Base-by-base conservation (phyloP, 2,797 vertebrate species). In the Columba guinea region DNA sequence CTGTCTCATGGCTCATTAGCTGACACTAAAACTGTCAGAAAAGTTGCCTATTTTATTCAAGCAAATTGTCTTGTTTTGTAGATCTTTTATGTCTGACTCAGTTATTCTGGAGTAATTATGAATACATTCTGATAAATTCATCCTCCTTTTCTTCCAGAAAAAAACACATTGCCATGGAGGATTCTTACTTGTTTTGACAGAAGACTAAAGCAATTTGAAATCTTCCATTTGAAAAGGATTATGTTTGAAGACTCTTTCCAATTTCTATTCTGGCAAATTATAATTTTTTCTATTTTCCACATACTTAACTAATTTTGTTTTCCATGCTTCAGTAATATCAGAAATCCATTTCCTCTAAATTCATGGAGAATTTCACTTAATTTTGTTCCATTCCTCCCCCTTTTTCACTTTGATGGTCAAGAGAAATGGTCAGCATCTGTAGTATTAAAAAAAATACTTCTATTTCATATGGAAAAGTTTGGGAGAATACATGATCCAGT, bases 51-150 rank as follows among this genome's bases (percentile, higher is more conserved):
- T 58, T 89, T 93, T 56, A 28, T 71, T 78, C 26, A 84, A 68
- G 80, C 32, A 76, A 59, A 27, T 67, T 79, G 2, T 21, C 41
- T 48, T 73, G 15, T 63, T 71, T 68, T 41, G 18, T 27, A 86
- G 14, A 68, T 74, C 34, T 91, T 90, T 94, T 9, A 59, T 84
- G 92, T 95, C 77, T 81, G 53, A 49, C 62, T 95, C 77, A 65
- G 41, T 75, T 75, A 90, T 77, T 93, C 14, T n/a, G 65, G 30
- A 75, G 14, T 81, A 90, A 76, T 84, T 74, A 69, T 7, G 21
- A 89, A 24, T 87, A 71, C 49, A 39, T 28, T 44, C 39, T 74
- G 89, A 84, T 69, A 76, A 94, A 81, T 10, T 73, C 63, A 79
- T 55, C 21, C 9, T 53, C 51, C 44, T 51, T 71, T 88, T 82